Evolutionary conservation across 2,888 invertebrate genomes (phyloP).

Genomic region (Macrosoma leucophasiata): DNA sequence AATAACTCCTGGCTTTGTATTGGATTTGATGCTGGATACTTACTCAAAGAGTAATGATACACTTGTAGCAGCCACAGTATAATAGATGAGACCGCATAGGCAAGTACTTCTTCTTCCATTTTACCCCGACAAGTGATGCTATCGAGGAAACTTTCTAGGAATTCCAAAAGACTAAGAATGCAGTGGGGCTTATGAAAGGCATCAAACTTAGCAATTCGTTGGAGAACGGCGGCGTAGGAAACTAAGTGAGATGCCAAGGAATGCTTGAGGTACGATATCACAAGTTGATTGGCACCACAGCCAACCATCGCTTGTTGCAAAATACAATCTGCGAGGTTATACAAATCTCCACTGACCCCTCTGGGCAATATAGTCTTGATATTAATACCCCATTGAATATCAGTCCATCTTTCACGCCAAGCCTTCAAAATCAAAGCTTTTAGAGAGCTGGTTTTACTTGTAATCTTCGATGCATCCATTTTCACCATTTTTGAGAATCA

Average conservation of each 20-base stretch:
- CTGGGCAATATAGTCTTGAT: slow-evolving; percentile 93
- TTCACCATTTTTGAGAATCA: slow-evolving; percentile 36
- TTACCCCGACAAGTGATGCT: slow-evolving; percentile 83
- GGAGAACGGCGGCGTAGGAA: slow-evolving; percentile 92
- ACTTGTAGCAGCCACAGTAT: slow-evolving; percentile 89
- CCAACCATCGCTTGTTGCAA: slow-evolving; percentile 96
- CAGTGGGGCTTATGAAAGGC: slow-evolving; percentile 92
- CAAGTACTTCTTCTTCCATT: slow-evolving; percentile 90
- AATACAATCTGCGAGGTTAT: slow-evolving; percentile 93
- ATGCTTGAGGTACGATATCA: slow-evolving; percentile 94
- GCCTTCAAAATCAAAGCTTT: slow-evolving; percentile 88
- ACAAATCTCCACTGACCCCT: slow-evolving; percentile 95
- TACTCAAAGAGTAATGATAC: slow-evolving; percentile 71
- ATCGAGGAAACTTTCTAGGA: slow-evolving; percentile 82
- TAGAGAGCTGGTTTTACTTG: slow-evolving; percentile 87
- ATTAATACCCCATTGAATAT: slow-evolving; percentile 96
- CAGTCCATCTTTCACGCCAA: slow-evolving; percentile 97
- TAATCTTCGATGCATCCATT: slow-evolving; percentile 86
- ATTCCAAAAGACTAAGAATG: slow-evolving; percentile 88
- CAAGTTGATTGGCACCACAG: slow-evolving; percentile 92
- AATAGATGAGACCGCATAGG: slow-evolving; percentile 87
- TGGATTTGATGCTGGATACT: slow-evolving; percentile 61
- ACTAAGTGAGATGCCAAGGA: slow-evolving; percentile 93
- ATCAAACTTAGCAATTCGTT: slow-evolving; percentile 91
- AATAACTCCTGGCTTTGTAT: slow-evolving; percentile 78